Percentiles rank a stretch among this genome's conserved stretches.
Evolutionary conservation across 1,140 invertebrate species (phyloP).

Genomic region (Ceratina australensis): DNA sequence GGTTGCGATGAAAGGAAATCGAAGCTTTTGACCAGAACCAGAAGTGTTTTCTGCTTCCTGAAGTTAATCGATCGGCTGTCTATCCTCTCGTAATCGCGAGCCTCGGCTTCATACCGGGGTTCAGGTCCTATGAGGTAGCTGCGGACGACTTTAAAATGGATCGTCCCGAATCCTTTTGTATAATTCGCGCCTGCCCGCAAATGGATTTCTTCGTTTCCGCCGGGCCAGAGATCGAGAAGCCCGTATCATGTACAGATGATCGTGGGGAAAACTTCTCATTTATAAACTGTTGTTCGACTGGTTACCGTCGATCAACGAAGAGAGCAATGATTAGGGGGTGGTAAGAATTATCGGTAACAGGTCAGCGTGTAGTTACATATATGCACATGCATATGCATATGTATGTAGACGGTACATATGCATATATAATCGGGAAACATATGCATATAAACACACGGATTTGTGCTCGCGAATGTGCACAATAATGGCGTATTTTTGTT

Average conservation of each 20-base stretch:
- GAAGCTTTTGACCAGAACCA: constrained; percentile 25
- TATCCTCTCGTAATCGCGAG: constrained; percentile 14
- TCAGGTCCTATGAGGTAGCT: constrained; percentile 52
- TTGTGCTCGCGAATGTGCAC: constrained; percentile 28
- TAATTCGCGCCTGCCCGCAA: constrained; percentile 35
- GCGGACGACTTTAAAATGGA: constrained; percentile 38
- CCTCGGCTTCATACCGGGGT: constrained; percentile 48
- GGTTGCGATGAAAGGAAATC: constrained; percentile 32
- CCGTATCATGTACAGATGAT: constrained; percentile 48
- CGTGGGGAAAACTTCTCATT: constrained; percentile 32
- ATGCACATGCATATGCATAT: constrained; percentile 61
- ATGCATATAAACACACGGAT: constrained; percentile 59
- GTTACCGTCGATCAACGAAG: constrained; percentile 32
- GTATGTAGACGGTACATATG: constrained; percentile 43
- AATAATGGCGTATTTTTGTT: constrained; percentile 30
- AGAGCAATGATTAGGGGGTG: constrained; percentile 48
- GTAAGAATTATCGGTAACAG: constrained; percentile 46
- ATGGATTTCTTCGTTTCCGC: constrained; percentile 24
- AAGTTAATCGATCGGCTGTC: constrained; percentile 24
- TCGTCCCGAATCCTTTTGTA: constrained; percentile 50
- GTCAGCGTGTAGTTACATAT: constrained; percentile 44
- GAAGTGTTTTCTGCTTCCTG: constrained; percentile 15
- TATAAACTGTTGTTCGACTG: constrained; percentile 34
- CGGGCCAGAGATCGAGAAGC: constrained; percentile 27
- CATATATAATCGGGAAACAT: constrained; percentile 55